A percentile compares a stretch with the other conserved stretches of the same genome.
Conservation (phyloP, 2,113 vertebrate species). For the Ploceus nigricollis region DNA sequence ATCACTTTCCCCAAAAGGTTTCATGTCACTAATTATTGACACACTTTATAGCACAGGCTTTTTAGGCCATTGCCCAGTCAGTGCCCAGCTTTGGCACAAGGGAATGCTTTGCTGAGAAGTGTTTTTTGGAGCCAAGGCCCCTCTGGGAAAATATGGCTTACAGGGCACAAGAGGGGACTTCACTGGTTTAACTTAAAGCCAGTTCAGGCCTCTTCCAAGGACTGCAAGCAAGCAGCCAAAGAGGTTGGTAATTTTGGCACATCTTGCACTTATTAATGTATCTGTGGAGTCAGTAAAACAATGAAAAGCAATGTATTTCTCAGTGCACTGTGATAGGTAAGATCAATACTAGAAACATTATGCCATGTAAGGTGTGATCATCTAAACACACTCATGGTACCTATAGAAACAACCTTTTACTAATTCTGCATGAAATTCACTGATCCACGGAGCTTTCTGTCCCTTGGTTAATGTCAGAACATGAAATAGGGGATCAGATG, state of each 20-base stretch:
- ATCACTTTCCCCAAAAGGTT: neutral
- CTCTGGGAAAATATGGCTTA: neutral
- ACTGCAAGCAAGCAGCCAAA: accelerated
- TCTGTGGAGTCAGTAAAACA: neutral
- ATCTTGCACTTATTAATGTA: neutral
- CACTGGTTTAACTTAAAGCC: neutral
- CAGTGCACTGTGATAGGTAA: neutral
- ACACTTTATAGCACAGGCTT: neutral
- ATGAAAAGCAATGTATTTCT: neutral
- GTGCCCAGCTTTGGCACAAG: neutral
- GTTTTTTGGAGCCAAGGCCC: neutral
- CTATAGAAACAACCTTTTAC: neutral
- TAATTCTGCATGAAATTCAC: neutral
- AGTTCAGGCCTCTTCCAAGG: neutral
- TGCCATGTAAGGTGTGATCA: neutral
- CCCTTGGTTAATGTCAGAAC: neutral
- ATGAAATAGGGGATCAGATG: neutral
- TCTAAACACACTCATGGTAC: neutral
- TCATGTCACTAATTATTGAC: neutral
- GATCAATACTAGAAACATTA: neutral
- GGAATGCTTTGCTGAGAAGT: neutral
- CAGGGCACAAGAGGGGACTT: neutral
- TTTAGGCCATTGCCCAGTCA: neutral
- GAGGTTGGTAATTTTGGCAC: neutral
- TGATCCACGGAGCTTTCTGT: neutral